Conservation (phyloP, 2,797 vertebrate genomes). For the Prionace glauca region DNA sequence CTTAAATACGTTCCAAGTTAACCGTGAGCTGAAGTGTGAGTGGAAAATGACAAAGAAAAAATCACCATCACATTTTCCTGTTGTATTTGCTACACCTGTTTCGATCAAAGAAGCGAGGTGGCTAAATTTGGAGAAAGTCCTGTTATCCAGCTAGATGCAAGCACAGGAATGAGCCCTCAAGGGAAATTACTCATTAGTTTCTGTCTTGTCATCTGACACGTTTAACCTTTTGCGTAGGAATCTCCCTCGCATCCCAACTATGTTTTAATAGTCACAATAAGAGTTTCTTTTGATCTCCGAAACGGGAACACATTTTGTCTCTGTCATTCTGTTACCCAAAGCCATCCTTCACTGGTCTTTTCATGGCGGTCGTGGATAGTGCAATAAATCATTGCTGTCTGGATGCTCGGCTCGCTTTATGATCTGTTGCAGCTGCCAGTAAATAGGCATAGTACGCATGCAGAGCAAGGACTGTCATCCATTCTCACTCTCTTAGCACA, state of each 20-base stretch:
- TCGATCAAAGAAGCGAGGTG: neutral
- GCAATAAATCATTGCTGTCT: constrained; percentile 7
- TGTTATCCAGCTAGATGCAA: neutral
- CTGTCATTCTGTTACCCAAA: constrained; percentile 6
- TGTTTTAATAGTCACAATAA: constrained; percentile 32
- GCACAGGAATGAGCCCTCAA: neutral
- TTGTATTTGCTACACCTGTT: constrained; percentile 14
- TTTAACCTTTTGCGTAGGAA: constrained; percentile 33
- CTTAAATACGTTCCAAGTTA: neutral
- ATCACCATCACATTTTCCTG: neutral
- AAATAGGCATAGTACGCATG: neutral
- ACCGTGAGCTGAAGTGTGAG: neutral
- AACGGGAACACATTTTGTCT: constrained; percentile 23
- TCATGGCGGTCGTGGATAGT: neutral
- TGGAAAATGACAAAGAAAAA: constrained; percentile 26
- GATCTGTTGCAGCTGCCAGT: constrained; percentile 17
- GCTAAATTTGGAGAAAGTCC: constrained; percentile 24
- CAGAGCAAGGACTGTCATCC: neutral
- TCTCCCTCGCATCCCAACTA: constrained; percentile 7
- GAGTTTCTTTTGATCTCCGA: constrained; percentile 8
- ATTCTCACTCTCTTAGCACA: neutral
- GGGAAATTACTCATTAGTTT: constrained; percentile 35
- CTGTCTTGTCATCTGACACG: constrained; percentile 9
- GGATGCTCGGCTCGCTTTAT: constrained; percentile 2
- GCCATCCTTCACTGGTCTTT: constrained; percentile 14